Conservation (phyloP, 2,888 invertebrate genomes). For the Pollenia griseotomentosa region DNA sequence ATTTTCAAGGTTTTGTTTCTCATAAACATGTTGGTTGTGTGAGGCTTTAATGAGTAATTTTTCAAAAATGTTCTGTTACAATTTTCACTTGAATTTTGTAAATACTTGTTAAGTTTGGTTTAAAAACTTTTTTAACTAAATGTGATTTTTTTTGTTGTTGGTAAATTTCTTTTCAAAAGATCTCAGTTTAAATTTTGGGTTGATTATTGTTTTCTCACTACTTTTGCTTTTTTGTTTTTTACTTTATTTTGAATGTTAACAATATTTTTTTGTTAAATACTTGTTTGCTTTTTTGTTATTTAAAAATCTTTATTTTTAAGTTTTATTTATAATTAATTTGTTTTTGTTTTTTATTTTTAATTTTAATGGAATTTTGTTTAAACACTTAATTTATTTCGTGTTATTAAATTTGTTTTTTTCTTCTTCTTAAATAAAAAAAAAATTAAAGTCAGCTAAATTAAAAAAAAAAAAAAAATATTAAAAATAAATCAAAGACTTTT, state of each 20-base stretch:
- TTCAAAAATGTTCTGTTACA: conserved; percentile 26
- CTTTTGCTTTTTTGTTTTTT: conserved; percentile 69
- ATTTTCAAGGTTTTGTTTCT: conserved; percentile 23
- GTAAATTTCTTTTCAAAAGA: conserved; percentile 69
- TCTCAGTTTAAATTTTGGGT: conserved; percentile 62
- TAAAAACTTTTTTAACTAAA: conserved; percentile 19
- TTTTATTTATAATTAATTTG: conserved; percentile 68
- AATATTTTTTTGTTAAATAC: conserved; percentile 68
- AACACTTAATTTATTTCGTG: conserved; percentile 61
- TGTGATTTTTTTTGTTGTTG: conserved; percentile 60
- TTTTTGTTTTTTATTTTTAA: conserved; percentile 53
- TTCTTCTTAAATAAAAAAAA: conserved; percentile 47
- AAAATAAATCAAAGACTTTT: conserved; percentile 35
- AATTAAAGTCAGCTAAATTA: conserved; percentile 33
- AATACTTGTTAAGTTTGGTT: conserved; percentile 53
- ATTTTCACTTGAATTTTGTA: conserved; percentile 47
- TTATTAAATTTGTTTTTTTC: conserved; percentile 49
- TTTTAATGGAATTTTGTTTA: conserved; percentile 72
- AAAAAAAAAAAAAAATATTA: conserved; percentile 29
- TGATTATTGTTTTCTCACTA: conserved; percentile 74
- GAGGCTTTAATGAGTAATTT: conserved; percentile 17
- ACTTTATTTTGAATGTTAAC: conserved; percentile 63
- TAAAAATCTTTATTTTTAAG: conserved; percentile 57
- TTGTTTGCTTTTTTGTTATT: conserved; percentile 60
- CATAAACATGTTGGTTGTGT: conserved; percentile 26